Conservation (phyloP, 2,888 invertebrate species). For the Macrophya alboannulata region DNA sequence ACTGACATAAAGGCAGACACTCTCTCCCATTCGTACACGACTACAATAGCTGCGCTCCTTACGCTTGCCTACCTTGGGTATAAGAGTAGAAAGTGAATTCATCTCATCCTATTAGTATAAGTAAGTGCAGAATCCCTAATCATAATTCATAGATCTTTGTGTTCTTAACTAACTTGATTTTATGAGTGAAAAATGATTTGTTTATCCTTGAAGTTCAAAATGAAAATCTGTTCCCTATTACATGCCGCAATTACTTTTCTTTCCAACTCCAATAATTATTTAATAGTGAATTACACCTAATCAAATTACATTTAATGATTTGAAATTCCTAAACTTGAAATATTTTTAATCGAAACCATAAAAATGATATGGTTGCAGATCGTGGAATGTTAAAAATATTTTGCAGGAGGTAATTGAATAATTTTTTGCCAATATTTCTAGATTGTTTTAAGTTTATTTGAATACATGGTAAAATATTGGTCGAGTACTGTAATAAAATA, state of each 20-base stretch:
- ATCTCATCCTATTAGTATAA: neutral
- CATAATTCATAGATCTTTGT: neutral
- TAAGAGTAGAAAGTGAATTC: conserved; percentile 62
- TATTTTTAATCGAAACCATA: neutral
- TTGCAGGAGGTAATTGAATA: neutral
- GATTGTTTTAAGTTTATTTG: neutral
- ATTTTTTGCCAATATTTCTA: neutral
- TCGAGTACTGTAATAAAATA: neutral
- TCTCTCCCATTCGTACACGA: conserved; percentile 76
- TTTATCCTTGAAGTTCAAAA: neutral
- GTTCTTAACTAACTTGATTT: neutral
- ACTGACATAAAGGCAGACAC: conserved; percentile 78
- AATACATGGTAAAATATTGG: neutral
- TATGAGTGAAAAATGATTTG: neutral
- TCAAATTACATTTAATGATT: neutral
- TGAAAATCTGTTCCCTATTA: neutral
- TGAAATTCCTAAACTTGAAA: neutral
- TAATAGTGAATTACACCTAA: neutral
- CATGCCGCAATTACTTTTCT: neutral
- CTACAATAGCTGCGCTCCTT: conserved; percentile 75
- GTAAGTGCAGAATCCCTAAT: conserved; percentile 10
- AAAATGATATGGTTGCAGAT: neutral
- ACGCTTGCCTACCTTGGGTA: conserved; percentile 78
- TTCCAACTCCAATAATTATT: neutral
- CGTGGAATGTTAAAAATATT: neutral